These are phyloP conservation scores for Chloropsis cyanopogon DNA, from an alignment of 2,113 vertebrate genomes.

Conservation along the genomic window DNA sequence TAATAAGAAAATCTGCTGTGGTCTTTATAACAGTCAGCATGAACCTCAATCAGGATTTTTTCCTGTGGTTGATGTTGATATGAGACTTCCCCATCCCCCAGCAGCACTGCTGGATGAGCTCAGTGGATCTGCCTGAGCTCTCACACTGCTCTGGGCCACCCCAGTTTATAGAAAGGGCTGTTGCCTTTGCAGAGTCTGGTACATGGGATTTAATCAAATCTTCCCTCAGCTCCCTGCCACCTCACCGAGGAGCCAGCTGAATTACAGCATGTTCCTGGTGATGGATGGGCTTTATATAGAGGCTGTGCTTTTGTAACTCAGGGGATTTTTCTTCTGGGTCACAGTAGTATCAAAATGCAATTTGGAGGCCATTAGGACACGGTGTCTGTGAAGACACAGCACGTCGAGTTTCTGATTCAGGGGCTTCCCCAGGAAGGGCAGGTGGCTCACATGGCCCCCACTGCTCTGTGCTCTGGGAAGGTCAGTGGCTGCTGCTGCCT, in stretches of 20 bases:
- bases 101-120: background rate
- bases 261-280: background rate
- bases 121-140: background rate
- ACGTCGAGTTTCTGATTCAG: background rate
- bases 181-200: background rate
- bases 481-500: background rate
- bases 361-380: conserved; percentile 1
- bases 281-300: conserved; percentile 35
- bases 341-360: background rate
- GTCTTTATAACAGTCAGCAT: background rate
- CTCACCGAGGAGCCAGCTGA: background rate
- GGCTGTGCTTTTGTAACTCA: background rate
- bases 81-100: background rate
- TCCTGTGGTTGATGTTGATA: background rate
- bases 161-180: background rate
- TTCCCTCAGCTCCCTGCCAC: background rate
- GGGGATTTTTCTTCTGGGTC: conserved; percentile 15
- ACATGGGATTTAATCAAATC: background rate
- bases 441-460: background rate
- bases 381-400: background rate
- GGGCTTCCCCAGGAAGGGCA: background rate
- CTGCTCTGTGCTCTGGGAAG: background rate
- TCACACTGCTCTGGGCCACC: background rate
- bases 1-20: background rate
- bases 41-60: background rate